Evolutionary conservation across 1,140 invertebrate species (phyloP), one percentile per base, ranked within the genome.

Genomic region (Cotesia vestalis): DNA sequence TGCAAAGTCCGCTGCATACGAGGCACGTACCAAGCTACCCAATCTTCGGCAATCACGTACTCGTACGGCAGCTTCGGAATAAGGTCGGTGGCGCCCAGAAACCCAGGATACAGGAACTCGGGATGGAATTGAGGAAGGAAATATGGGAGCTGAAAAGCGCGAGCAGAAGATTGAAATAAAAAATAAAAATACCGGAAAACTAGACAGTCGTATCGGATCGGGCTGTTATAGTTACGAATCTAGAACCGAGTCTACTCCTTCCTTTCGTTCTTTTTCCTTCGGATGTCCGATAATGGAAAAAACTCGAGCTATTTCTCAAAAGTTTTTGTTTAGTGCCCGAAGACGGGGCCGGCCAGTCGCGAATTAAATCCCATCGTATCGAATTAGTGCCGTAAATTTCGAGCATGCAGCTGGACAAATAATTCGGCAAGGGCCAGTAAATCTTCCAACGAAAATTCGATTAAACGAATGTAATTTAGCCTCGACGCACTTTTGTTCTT

Each of bases 401-500:
- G 75, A 74, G 64, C 79, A 78, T 27, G 20, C 14, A 20, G 57
- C 14, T 20, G 57, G 9, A 17, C 20, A 59, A 59, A 77, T 82
- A 81, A 84, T 85, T 27, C 27, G 27, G 27, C 27, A 27, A 85
- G 81, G 78, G 72, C 75, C 76, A 73, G 80, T 85, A 85, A 85
- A 85, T 85, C 83, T 79, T 72, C 27, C 27, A 64, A 57, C 72
- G 74, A 71, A 77, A 79, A 84, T 85, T 85, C 82, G 84, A 85
- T 85, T 85, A 85, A 81, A 83, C 75, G 76, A 76, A 75, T 78
- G 78, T 83, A 84, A 85, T 84, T 85, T 80, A 85, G 63, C 80
- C 71, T 73, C 73, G 69, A 72, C 69, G 76, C 36, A 69, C 40
- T 52, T 34, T 51, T 57, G 6, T 63, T 53, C 34, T 36, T 12